Conservation (phyloP, 2,888 invertebrate genomes). For the Phortica okadai region DNA sequence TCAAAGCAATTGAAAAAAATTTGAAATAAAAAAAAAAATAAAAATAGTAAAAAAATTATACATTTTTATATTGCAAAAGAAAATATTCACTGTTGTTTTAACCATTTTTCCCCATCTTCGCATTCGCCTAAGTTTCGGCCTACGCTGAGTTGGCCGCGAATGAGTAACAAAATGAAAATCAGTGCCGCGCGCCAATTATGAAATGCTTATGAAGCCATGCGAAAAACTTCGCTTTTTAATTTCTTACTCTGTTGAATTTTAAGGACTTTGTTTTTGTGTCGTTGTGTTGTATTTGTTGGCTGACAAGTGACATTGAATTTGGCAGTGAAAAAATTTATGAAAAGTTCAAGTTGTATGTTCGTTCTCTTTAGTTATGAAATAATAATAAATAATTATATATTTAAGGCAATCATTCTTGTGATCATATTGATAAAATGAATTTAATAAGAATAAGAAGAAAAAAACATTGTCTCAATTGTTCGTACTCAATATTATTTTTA, state of each 20-base stretch:
- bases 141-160: constrained; percentile 27
- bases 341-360: too few species aligned
- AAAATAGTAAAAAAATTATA: neutral
- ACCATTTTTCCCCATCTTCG: neutral
- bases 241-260: neutral
- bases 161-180: constrained; percentile 27
- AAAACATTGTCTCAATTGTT: too few species aligned
- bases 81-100: neutral
- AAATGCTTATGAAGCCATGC: neutral
- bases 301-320: neutral
- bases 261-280: neutral
- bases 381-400: too few species aligned
- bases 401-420: too few species aligned
- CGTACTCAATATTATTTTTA: too few species aligned
- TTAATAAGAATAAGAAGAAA: too few species aligned
- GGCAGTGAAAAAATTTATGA: neutral
- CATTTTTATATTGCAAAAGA: neutral
- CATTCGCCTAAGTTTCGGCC: neutral
- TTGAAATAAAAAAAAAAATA: neutral
- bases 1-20: neutral
- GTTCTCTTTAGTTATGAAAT: too few species aligned
- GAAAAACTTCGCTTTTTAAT: neutral
- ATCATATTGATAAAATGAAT: too few species aligned
- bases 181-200: neutral
- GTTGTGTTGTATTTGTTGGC: neutral